phyloP scores from a whole-genome alignment of 2,888 invertebrate genomes.

The Dysmachus trigonus region DNA sequence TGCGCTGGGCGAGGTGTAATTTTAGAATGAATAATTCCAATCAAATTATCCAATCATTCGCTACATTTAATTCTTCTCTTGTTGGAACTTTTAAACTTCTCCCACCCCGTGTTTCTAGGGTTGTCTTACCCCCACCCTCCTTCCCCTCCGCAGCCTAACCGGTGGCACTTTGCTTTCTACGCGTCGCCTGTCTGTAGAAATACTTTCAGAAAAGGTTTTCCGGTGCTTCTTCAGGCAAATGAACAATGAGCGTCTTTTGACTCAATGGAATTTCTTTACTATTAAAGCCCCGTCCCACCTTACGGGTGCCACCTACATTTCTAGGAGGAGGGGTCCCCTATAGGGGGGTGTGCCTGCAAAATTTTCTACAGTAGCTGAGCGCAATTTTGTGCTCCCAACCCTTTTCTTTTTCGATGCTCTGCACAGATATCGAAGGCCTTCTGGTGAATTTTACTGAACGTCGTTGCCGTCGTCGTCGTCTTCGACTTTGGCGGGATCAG shows the following conservation, averaged over 20 bases:
- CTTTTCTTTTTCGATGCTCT: neutral
- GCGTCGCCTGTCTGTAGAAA: neutral
- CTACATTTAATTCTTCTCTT: constrained; percentile 56
- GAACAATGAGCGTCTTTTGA: constrained; percentile 5
- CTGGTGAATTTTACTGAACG: neutral
- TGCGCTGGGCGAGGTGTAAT: constrained; percentile 36
- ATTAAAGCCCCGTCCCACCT: neutral
- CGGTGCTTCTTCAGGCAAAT: neutral
- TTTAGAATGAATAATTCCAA: constrained; percentile 53
- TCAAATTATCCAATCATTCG: constrained; percentile 58
- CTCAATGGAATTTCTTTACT: constrained; percentile 34
- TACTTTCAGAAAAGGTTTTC: neutral
- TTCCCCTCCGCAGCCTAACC: neutral
- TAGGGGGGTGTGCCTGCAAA: neutral
- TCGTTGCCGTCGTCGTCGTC: neutral
- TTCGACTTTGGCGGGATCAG: neutral
- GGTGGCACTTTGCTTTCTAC: neutral
- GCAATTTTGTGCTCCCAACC: neutral
- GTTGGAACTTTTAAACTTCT: constrained; percentile 34
- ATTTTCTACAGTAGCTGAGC: constrained; percentile 14
- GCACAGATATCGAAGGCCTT: neutral
- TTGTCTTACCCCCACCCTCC: neutral
- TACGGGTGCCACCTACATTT: neutral
- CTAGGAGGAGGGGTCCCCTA: neutral
- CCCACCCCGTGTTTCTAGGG: neutral